Evolutionary conservation across 2,888 invertebrate genomes (phyloP).

Genomic region (Nomada goodeniana): DNA sequence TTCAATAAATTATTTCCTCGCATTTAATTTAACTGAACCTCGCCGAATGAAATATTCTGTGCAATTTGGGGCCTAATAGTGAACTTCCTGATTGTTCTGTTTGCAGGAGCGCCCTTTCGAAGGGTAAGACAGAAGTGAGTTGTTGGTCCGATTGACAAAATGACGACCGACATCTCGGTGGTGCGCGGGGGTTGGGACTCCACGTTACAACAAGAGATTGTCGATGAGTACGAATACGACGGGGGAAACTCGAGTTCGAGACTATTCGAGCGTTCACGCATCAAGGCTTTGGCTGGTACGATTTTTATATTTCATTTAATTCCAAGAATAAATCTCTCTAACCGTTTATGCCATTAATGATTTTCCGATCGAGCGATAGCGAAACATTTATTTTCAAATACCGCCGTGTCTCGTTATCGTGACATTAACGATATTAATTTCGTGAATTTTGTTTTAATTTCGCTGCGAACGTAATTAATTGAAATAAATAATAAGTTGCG

Average conservation of each 20-base stretch:
- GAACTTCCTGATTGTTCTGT: conserved; percentile 37
- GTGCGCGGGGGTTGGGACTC: conserved; percentile 96
- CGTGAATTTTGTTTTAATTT: too few species aligned
- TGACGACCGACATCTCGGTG: conserved; percentile 99
- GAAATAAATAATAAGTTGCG: not conserved
- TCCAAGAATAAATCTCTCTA: too few species aligned
- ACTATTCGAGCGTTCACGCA: conserved; percentile 99
- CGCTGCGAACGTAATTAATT: too few species aligned
- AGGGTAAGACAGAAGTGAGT: conserved; percentile 79
- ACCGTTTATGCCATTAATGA: too few species aligned
- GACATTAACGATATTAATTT: too few species aligned
- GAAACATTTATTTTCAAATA: too few species aligned
- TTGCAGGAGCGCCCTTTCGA: conserved; percentile 81
- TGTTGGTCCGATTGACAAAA: conserved; percentile 85
- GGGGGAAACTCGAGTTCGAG: conserved; percentile 99
- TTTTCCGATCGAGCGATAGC: too few species aligned
- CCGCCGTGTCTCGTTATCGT: too few species aligned
- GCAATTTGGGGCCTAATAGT: not conserved
- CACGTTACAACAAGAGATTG: conserved; percentile 95
- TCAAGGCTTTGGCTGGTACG: conserved; percentile 98
- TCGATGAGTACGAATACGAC: conserved; percentile 99
- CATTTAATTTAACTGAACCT: too few species aligned
- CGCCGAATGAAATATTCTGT: too few species aligned
- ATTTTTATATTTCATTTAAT: conserved; percentile 17
- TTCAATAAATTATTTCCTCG: too few species aligned